Percentiles rank a stretch among this genome's conserved stretches.
phyloP scores from a whole-genome alignment of 2,888 invertebrate genomes.

The Diabrotica balteata region DNA sequence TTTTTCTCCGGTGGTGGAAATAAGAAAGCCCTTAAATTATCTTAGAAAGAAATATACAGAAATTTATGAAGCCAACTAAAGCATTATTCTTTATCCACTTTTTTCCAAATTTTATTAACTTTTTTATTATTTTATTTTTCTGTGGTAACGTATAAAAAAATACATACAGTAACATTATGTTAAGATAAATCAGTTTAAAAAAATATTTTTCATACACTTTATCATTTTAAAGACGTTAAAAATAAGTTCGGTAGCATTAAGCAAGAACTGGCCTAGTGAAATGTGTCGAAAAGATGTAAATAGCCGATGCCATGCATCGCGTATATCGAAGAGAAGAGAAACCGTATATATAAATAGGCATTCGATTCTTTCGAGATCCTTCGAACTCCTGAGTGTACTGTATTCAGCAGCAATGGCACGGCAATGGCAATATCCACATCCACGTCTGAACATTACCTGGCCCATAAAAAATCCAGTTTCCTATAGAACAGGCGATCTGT shows the following conservation, averaged over 20 bases:
- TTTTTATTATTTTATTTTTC: too few relatives aligned
- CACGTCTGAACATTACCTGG: constrained; percentile 58
- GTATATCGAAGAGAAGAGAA: constrained; percentile 4
- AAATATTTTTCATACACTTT: too few relatives aligned
- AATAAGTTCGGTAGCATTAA: neutral
- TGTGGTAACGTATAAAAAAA: too few relatives aligned
- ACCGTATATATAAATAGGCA: constrained; percentile 11
- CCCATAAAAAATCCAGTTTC: constrained; percentile 56
- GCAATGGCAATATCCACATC: constrained; percentile 48
- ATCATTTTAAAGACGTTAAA: too few relatives aligned
- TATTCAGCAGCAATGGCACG: constrained; percentile 36
- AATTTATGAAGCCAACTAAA: too few relatives aligned
- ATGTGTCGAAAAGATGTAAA: constrained; percentile 39
- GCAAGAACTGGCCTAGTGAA: constrained; percentile 14
- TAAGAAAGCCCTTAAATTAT: too few relatives aligned
- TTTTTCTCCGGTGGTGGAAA: too few relatives aligned
- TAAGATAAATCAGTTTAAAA: too few relatives aligned
- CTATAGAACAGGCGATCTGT: constrained; percentile 55
- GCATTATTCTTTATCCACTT: too few relatives aligned
- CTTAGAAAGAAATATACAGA: too few relatives aligned
- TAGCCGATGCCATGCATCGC: constrained; percentile 19
- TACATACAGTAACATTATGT: too few relatives aligned
- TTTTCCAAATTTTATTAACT: too few relatives aligned
- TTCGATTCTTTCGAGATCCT: constrained; percentile 12
- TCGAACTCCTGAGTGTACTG: constrained; percentile 18